Evolutionary conservation across 2,888 invertebrate genomes (phyloP).

Genomic region (Acanthosepion pharaonis): DNA sequence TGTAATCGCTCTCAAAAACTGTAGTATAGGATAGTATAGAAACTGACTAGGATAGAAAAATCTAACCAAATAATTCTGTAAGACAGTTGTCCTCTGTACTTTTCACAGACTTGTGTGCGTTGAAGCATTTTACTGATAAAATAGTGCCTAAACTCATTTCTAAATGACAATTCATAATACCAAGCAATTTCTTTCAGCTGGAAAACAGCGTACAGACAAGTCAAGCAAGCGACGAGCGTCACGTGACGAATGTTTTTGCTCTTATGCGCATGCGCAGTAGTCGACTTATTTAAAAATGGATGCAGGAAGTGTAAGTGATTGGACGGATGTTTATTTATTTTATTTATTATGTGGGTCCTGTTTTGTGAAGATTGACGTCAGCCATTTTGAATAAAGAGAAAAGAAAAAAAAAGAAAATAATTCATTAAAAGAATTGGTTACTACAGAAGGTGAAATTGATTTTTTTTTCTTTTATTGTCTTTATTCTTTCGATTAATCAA

Average conservation of each 20-base stretch:
- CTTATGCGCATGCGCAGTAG: neutral
- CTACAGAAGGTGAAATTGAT: neutral
- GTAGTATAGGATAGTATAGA: no score
- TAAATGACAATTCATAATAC: neutral
- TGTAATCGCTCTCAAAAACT: no score
- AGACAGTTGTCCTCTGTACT: no score
- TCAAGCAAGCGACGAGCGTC: neutral
- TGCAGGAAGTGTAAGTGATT: neutral
- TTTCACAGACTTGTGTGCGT: no score
- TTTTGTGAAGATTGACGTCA: neutral
- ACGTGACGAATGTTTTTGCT: neutral
- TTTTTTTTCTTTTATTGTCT: neutral
- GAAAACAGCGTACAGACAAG: neutral
- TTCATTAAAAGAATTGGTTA: neutral
- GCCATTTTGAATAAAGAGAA: neutral
- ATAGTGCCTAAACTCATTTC: neutral
- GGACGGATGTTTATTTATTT: neutral
- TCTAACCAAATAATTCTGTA: no score
- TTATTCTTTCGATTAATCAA: neutral
- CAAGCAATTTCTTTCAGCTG: neutral
- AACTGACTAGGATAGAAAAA: no score
- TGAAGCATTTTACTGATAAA: no score
- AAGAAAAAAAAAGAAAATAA: neutral
- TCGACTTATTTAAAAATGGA: neutral
- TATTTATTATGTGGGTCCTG: neutral